phyloP scores from a whole-genome alignment of 2,113 vertebrate genomes.

The Otolemur garnettii region DNA sequence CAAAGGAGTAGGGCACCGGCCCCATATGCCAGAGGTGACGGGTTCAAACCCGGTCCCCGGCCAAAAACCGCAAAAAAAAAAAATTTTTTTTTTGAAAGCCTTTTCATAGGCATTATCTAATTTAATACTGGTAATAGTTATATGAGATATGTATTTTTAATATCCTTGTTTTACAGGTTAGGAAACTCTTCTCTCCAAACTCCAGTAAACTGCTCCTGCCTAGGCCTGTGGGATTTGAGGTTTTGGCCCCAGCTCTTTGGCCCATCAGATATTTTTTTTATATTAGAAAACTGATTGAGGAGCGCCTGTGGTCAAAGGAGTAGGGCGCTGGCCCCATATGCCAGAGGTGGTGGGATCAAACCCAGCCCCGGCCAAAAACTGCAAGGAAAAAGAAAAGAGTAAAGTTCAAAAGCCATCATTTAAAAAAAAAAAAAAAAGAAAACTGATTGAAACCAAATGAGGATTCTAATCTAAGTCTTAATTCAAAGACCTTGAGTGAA shows the following conservation, averaged over 20 bases:
- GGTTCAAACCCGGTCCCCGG: too few species aligned
- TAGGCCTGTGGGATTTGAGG: neutral
- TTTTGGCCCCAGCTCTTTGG: neutral
- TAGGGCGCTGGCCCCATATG: too few species aligned
- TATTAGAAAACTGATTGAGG: neutral
- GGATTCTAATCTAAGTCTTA: neutral
- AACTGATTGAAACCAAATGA: neutral
- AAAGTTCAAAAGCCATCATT: too few species aligned
- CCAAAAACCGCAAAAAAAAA: too few species aligned
- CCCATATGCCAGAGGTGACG: too few species aligned
- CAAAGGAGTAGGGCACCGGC: too few species aligned
- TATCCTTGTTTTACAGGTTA: neutral
- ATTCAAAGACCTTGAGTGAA: neutral
- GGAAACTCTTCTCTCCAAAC: neutral
- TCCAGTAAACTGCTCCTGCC: neutral
- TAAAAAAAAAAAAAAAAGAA: too few species aligned
- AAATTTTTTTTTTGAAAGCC: neutral
- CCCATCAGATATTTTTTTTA: neutral
- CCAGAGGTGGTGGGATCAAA: too few species aligned
- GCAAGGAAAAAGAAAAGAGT: too few species aligned
- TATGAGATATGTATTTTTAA: neutral
- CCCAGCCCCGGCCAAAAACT: too few species aligned
- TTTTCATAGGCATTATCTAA: neutral
- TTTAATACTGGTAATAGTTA: neutral
- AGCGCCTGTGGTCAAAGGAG: too few species aligned